Evolutionary conservation across 2,888 invertebrate species (phyloP).

Genomic region (Fissipunctia ypsillon): DNA sequence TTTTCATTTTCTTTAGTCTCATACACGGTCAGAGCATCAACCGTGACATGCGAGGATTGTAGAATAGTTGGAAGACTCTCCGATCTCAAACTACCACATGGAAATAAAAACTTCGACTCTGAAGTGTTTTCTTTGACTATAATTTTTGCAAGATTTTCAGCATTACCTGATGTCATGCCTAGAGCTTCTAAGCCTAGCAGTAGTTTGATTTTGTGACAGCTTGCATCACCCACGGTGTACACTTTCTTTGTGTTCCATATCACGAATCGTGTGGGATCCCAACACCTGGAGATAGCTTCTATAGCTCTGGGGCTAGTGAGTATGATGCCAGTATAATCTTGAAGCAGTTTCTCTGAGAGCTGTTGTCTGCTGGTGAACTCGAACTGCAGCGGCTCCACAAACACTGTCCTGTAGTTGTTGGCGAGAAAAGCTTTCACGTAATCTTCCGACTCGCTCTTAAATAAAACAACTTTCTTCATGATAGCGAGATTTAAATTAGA

Average conservation of each 20-base stretch:
- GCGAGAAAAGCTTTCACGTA: constrained; percentile 80
- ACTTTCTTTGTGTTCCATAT: constrained; percentile 80
- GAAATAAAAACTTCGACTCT: constrained; percentile 80
- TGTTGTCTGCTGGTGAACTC: constrained; percentile 72
- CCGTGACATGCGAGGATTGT: constrained; percentile 69
- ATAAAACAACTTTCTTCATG: constrained; percentile 86
- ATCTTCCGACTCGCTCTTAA: constrained; percentile 85
- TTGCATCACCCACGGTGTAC: constrained; percentile 83
- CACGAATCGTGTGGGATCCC: constrained; percentile 82
- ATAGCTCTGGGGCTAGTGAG: constrained; percentile 84
- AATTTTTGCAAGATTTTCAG: constrained; percentile 80
- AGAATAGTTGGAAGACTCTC: constrained; percentile 80
- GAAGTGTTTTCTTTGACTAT: constrained; percentile 77
- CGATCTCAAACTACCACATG: constrained; percentile 84
- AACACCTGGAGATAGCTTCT: constrained; percentile 82
- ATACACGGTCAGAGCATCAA: constrained; percentile 83
- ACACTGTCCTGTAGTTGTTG: constrained; percentile 78
- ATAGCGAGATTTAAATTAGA: constrained; percentile 32
- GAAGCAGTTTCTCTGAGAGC: constrained; percentile 74
- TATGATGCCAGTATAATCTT: constrained; percentile 79
- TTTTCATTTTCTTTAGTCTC: constrained; percentile 85
- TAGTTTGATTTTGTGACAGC: constrained; percentile 76
- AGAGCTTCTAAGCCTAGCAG: constrained; percentile 81
- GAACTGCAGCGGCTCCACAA: constrained; percentile 86
- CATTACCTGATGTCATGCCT: constrained; percentile 80